Evolutionary conservation across 2,888 invertebrate species (phyloP).

Genomic region (Parascotia fuliginaria): DNA sequence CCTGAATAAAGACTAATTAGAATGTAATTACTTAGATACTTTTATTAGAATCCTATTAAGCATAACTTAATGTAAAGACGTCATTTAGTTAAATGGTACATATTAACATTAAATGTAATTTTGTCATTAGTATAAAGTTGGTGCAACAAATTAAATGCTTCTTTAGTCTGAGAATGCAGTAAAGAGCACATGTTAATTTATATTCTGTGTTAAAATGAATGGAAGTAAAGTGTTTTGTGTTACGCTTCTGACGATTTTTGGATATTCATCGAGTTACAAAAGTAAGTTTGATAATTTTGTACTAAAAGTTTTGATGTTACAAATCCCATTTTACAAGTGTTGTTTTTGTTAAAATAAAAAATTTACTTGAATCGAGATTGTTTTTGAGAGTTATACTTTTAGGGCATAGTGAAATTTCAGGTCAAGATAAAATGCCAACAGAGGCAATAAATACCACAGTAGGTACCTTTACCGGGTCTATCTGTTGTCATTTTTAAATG

Average conservation of each 20-base stretch:
- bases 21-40: slow-evolving; percentile 37
- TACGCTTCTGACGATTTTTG: slow-evolving; percentile 11
- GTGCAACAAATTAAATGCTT: background rate
- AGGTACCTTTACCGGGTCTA: too few species aligned
- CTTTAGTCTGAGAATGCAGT: slow-evolving; percentile 15
- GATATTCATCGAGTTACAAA: slow-evolving; percentile 13
- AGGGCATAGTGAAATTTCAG: too few species aligned
- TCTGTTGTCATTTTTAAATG: too few species aligned
- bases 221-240: slow-evolving; percentile 9
- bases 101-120: slow-evolving; percentile 12
- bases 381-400: too few species aligned
- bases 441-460: too few species aligned
- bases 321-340: too few species aligned
- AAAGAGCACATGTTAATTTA: background rate
- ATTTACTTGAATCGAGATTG: too few species aligned
- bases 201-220: slow-evolving; percentile 10
- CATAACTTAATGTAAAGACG: slow-evolving; percentile 7
- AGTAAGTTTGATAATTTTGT: slow-evolving; percentile 30
- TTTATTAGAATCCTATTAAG: slow-evolving; percentile 22
- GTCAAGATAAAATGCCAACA: too few species aligned
- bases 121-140: slow-evolving; percentile 15
- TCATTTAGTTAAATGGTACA: slow-evolving; percentile 16
- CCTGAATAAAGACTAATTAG: slow-evolving; percentile 36
- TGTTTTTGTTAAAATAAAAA: too few species aligned
- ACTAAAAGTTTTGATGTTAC: too few species aligned